A percentile compares a stretch with the other conserved stretches of the same genome.
These are phyloP conservation scores for Lepidurus apus DNA, from an alignment of 1,140 invertebrate species.

Conservation along the genomic window DNA sequence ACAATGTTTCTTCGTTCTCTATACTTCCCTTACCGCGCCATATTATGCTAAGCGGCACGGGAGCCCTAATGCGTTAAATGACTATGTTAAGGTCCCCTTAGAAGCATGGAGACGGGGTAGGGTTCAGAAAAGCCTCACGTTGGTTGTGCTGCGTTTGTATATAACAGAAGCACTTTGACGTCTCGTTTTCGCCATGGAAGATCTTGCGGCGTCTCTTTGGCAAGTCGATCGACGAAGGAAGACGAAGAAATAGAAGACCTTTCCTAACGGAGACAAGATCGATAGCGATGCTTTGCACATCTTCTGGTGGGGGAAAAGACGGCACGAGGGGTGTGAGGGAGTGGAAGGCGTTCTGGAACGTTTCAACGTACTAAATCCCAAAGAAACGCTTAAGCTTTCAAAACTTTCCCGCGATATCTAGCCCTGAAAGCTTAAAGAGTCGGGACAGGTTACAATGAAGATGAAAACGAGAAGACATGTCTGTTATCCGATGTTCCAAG, in stretches of 20 bases:
- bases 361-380: not conserved
- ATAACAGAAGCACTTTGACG: too few species aligned
- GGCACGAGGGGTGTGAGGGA: not conserved
- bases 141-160: too few species aligned
- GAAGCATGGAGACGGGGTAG: too few species aligned
- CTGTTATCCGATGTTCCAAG: not conserved
- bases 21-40: too few species aligned
- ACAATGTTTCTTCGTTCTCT: too few species aligned
- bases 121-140: too few species aligned
- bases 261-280: not conserved
- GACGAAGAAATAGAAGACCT: not conserved
- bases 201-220: not conserved
- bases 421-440: not conserved
- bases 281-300: constrained; percentile 21
- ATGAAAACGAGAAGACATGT: not conserved
- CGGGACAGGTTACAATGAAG: not conserved
- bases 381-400: not conserved
- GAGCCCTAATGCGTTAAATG: too few species aligned
- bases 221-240: not conserved
- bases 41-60: too few species aligned
- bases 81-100: too few species aligned
- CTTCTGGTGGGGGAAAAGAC: not conserved
- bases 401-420: not conserved
- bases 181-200: not conserved
- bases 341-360: too few species aligned